phyloP scores from a whole-genome alignment of 2,113 vertebrate species.

The Bujurquina vittata region DNA sequence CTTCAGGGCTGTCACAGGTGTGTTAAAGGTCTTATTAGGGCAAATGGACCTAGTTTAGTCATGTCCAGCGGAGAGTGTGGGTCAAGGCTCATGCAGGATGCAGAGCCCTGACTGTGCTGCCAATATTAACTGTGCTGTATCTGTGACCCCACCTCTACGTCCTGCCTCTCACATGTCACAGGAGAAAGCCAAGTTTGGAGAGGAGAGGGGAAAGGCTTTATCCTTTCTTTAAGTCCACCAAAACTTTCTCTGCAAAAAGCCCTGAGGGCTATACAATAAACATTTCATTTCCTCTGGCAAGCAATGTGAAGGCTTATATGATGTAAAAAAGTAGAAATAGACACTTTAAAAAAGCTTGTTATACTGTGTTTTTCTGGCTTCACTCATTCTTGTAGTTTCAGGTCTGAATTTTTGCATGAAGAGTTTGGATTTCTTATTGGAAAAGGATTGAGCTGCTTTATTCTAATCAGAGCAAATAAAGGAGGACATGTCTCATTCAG shows the following conservation, averaged over 20 bases:
- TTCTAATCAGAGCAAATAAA: neutral
- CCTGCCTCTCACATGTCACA: slow-evolving; percentile 50
- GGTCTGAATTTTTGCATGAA: slow-evolving; percentile 11
- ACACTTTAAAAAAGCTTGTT: slow-evolving; percentile 50
- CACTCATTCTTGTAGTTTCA: slow-evolving; percentile 28
- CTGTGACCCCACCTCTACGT: slow-evolving; percentile 57
- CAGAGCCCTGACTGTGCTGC: slow-evolving; percentile 13
- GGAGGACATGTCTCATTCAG: slow-evolving; percentile 38
- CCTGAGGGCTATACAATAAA: slow-evolving; percentile 76
- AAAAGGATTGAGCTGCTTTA: slow-evolving; percentile 13
- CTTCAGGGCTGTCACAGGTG: slow-evolving; percentile 1
- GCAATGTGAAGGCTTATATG: slow-evolving; percentile 73
- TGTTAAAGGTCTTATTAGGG: slow-evolving; percentile 1
- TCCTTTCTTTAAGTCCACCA: slow-evolving; percentile 68
- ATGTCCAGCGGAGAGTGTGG: neutral
- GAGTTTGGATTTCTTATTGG: slow-evolving; percentile 29
- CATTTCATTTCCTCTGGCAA: slow-evolving; percentile 83
- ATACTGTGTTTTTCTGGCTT: slow-evolving; percentile 49
- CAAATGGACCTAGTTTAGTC: slow-evolving; percentile 13
- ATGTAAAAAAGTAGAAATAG: slow-evolving; percentile 73
- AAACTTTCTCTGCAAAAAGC: slow-evolving; percentile 53
- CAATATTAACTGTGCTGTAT: slow-evolving; percentile 30
- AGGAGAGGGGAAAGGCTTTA: slow-evolving; percentile 52
- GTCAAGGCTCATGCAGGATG: neutral
- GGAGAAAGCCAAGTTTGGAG: slow-evolving; percentile 59